Percentiles rank a stretch among this genome's conserved stretches.
These are phyloP conservation scores for Crocuta crocuta DNA, from an alignment of 2,113 vertebrate species.

Conservation along the genomic window DNA sequence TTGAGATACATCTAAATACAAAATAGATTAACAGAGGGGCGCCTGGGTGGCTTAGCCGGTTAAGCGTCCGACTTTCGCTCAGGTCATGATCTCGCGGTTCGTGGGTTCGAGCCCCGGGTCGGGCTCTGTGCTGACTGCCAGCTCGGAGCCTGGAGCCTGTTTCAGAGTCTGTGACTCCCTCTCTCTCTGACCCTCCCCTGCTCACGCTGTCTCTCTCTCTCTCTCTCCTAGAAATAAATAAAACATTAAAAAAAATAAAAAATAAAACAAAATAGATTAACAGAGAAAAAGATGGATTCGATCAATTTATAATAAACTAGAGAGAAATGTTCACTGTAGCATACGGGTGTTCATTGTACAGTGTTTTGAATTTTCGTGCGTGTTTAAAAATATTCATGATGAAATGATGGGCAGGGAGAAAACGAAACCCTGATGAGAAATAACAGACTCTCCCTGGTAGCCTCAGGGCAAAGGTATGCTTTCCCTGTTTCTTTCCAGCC, in stretches of 20 bases:
- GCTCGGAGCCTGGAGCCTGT: too few species aligned
- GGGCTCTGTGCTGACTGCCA: too few species aligned
- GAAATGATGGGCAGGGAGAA: not conserved
- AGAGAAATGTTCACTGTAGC: not conserved
- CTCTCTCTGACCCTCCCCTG: too few species aligned
- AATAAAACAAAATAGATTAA: not conserved
- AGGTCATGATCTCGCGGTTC: too few species aligned
- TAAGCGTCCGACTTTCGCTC: too few species aligned
- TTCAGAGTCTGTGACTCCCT: too few species aligned
- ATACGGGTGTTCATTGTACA: not conserved
- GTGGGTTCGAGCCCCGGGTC: too few species aligned
- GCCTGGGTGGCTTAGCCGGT: too few species aligned
- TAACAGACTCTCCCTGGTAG: not conserved
- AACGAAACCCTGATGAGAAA: not conserved
- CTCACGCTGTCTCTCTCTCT: too few species aligned
- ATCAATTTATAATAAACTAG: not conserved
- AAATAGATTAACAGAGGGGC: not conserved
- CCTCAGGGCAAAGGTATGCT: not conserved
- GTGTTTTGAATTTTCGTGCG: not conserved
- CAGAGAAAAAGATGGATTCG: not conserved
- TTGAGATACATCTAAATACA: slow-evolving; percentile 26
- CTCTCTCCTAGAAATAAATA: too few species aligned
- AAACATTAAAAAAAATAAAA: too few species aligned
- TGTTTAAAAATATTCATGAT: not conserved
- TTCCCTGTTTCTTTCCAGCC: not conserved